These are phyloP conservation scores for Mus caroli DNA, from an alignment of 2,797 vertebrate species.

Conservation along the genomic window DNA sequence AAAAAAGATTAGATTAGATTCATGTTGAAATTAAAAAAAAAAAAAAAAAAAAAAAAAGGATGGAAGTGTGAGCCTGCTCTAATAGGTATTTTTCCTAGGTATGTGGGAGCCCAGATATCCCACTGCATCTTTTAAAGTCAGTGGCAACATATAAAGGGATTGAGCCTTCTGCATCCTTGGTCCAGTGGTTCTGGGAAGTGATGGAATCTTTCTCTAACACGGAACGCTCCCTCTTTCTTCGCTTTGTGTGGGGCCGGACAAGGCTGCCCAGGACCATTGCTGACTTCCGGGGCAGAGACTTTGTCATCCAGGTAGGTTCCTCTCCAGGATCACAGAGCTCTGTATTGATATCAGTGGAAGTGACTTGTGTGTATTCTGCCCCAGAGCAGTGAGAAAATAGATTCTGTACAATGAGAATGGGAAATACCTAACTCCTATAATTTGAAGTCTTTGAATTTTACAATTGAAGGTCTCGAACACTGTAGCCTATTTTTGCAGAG, in stretches of 20 bases:
- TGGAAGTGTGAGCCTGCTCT: not conserved
- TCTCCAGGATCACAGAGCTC: no score
- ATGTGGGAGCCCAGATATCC: constrained; percentile 99
- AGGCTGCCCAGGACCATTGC: constrained; percentile 98
- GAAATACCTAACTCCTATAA: not conserved
- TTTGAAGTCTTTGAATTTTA: not conserved
- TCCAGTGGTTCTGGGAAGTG: constrained; percentile 99
- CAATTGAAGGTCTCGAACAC: not conserved
- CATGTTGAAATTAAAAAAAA: not conserved
- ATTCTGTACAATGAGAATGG: not conserved
- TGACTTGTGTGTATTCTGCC: not conserved
- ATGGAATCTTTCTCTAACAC: constrained; percentile 99
- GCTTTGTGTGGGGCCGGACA: constrained; percentile 98
- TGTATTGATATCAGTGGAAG: not conserved
- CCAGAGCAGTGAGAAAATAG: not conserved
- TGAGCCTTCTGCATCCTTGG: constrained; percentile 95
- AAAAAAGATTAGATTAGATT: not conserved
- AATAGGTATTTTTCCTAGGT: constrained; percentile 89
- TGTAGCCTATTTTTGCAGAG: not conserved
- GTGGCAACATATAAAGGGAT: constrained; percentile 99
- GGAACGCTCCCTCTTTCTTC: constrained; percentile 97
- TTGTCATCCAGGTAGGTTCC: constrained; percentile 96
- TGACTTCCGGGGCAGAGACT: constrained; percentile 98
- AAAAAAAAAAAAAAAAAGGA: not conserved
- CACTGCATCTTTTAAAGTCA: constrained; percentile 97